Evolutionary conservation across 2,797 vertebrate species (phyloP).

Genomic region (Amblyraja radiata): DNA sequence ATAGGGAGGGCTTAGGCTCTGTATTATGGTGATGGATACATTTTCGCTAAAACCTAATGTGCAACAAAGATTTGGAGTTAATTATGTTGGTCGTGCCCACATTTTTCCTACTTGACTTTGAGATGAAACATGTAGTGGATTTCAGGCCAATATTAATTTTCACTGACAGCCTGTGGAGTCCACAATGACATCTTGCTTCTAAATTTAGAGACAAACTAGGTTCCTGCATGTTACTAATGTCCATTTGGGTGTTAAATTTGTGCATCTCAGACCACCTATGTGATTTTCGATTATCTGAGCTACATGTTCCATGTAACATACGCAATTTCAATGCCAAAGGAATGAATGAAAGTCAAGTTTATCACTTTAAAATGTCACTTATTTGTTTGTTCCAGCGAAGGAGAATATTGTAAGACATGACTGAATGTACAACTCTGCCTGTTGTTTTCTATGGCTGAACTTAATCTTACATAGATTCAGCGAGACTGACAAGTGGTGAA

Average conservation of each 20-base stretch:
- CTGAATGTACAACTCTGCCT: neutral
- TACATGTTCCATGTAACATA: neutral
- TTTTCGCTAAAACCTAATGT: neutral
- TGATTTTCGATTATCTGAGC: neutral
- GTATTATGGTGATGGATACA: neutral
- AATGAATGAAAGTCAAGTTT: slow-evolving; percentile 3
- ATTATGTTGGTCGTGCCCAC: neutral
- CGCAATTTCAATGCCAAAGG: neutral
- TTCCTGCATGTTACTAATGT: neutral
- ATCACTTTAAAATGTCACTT: slow-evolving; percentile 2
- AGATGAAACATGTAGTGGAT: too few species aligned
- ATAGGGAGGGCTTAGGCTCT: too few species aligned
- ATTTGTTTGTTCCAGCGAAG: neutral
- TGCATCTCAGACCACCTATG: neutral
- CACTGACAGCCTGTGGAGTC: neutral
- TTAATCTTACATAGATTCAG: neutral
- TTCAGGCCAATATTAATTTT: too few species aligned
- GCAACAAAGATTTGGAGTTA: neutral
- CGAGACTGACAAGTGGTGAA: neutral
- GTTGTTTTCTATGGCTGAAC: neutral
- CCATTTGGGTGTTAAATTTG: neutral
- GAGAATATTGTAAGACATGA: too few species aligned
- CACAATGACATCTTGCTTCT: too few species aligned
- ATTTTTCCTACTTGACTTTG: neutral
- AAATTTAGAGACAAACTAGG: neutral